Evolutionary conservation across 2,888 invertebrate species (phyloP).

Genomic region (Bombyx huttoni): DNA sequence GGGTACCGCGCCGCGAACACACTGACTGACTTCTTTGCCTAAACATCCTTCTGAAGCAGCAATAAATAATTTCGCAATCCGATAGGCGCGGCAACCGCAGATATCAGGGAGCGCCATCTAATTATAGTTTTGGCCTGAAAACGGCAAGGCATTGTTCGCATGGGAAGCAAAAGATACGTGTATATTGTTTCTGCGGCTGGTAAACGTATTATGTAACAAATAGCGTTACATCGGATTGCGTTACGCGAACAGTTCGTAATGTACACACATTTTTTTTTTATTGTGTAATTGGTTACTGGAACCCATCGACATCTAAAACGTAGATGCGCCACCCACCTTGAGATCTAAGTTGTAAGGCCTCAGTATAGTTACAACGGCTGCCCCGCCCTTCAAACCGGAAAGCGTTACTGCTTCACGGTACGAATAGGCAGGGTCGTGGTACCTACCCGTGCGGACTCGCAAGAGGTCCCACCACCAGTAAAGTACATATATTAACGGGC

Average conservation of each 20-base stretch:
- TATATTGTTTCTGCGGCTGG: background rate
- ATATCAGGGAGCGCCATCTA: constrained; percentile 10
- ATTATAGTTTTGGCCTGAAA: constrained; percentile 26
- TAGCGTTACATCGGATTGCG: constrained; percentile 26
- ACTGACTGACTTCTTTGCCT: constrained; percentile 22
- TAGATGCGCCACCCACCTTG: too few relatives aligned
- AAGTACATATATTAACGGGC: constrained; percentile 29
- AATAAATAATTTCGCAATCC: background rate
- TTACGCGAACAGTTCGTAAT: constrained; percentile 16
- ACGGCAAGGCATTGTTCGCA: constrained; percentile 4
- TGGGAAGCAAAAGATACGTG: background rate
- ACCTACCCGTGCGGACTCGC: too few relatives aligned
- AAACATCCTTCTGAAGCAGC: background rate
- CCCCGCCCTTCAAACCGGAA: too few relatives aligned
- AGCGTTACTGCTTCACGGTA: too few relatives aligned
- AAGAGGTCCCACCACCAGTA: too few relatives aligned
- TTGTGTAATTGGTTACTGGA: too few relatives aligned
- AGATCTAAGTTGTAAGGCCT: too few relatives aligned
- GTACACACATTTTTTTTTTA: too few relatives aligned
- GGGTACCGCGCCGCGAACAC: constrained; percentile 34
- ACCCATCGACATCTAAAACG: too few relatives aligned
- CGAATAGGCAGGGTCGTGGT: too few relatives aligned
- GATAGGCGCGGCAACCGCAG: background rate
- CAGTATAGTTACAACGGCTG: too few relatives aligned
- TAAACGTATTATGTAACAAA: constrained; percentile 29